Evolutionary conservation across 1,140 invertebrate genomes (phyloP), one percentile per base, ranked within the genome.

Genomic region (Achroia grisella): DNA sequence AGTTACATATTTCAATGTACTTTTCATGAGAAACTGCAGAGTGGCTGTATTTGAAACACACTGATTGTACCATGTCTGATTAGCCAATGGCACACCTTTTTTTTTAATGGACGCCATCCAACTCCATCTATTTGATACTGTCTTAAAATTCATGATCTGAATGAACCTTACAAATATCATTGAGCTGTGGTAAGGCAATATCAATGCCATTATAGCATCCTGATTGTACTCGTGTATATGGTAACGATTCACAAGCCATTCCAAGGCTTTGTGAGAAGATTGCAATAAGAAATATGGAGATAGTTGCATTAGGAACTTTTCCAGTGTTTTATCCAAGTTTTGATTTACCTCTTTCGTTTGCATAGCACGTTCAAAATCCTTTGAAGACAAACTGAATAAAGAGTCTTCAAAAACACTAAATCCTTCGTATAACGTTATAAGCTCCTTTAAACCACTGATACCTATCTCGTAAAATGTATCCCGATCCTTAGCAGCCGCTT

Each of bases 191-290:
- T 97, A 98, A 0, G 97, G 97, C 32, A 99, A 71, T 41, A 95
- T 92, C 31, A 94, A 85, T 49, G 91, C 87, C 49, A 99, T 84
- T 28, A 97, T 89, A 0, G 92, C 90, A 70, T 94, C 91, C 44
- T 90, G 89, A 70, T 98, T 98, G 70, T 93, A 98, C 39, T 93
- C 87, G 64, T 98, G 94, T 50, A 98, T 93, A 36, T 93, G 90
- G 76, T 93, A 98, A 62, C 96, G 91, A 51, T 93, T 89, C 36
- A 98, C 90, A 1, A 99, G 86, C 97, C 97, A 98, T 89, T 98
- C 97, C 14, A 98, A 75, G 12, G 94, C 91, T 88, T 97, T 95
- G 45, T 97, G 94, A 8, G 95, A 89, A 9, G 93, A 90, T 68
- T 92, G 93, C 0, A 97, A 74, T 28, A 96, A 75, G 61, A 98